Conservation (phyloP, 2,888 invertebrate species). For the Dichetophora obliterata region DNA sequence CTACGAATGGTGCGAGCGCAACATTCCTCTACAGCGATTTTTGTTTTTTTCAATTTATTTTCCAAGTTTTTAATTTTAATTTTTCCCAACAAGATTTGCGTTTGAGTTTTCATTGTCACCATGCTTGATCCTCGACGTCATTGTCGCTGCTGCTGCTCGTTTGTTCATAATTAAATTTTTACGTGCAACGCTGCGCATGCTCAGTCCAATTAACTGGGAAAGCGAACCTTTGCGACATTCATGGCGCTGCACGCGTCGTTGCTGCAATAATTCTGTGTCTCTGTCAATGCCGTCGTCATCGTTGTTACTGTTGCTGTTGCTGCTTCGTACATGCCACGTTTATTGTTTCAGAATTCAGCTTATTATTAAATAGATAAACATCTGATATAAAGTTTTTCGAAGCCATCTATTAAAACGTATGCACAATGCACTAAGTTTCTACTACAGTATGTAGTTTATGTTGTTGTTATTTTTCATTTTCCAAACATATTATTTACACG, state of each 20-base stretch:
- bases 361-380: slow-evolving; percentile 41
- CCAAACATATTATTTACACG: background rate
- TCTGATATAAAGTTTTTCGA: slow-evolving; percentile 31
- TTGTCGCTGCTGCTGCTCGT: slow-evolving; percentile 6
- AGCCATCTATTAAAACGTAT: slow-evolving; percentile 25
- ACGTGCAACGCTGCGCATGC: slow-evolving; percentile 46
- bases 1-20: background rate
- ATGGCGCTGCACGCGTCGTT: slow-evolving; percentile 25
- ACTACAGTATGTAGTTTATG: background rate
- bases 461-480: background rate
- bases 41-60: background rate
- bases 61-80: no score
- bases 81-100: no score
- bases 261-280: slow-evolving; percentile 12
- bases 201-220: slow-evolving; percentile 56
- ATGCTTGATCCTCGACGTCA: background rate
- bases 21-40: background rate
- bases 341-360: slow-evolving; percentile 34
- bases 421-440: background rate
- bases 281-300: slow-evolving; percentile 21
- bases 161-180: slow-evolving; percentile 40
- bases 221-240: slow-evolving; percentile 60
- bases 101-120: slow-evolving; percentile 9
- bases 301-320: background rate
- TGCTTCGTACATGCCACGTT: slow-evolving; percentile 36